Evolutionary conservation across 1,140 invertebrate species (phyloP).

Genomic region (Penaeus chinensis): DNA sequence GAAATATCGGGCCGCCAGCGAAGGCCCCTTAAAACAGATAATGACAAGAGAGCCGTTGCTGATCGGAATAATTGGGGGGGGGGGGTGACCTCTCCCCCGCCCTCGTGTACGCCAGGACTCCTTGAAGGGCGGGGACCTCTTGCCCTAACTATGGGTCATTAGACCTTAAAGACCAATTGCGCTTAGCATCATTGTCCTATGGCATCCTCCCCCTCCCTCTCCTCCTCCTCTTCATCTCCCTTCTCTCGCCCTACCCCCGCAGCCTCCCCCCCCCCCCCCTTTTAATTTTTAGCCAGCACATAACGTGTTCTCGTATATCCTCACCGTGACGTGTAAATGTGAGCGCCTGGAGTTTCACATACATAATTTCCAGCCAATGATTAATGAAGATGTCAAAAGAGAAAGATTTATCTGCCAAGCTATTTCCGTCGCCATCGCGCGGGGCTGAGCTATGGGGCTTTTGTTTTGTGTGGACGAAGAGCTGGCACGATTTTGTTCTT

Average conservation of each 20-base stretch:
- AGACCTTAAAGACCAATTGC: constrained; percentile 21
- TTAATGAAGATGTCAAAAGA: constrained; percentile 59
- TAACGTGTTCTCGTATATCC: constrained; percentile 59
- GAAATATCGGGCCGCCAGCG: constrained; percentile 41
- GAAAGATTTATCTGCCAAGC: constrained; percentile 50
- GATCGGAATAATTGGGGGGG: neutral
- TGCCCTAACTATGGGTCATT: constrained; percentile 4
- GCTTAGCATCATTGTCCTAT: constrained; percentile 26
- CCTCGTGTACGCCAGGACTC: neutral
- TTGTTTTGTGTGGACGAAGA: constrained; percentile 26
- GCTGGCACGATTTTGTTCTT: too few species aligned
- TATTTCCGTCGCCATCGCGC: constrained; percentile 56
- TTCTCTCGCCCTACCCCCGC: neutral
- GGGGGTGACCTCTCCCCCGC: constrained; percentile 3
- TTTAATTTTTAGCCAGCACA: constrained; percentile 27
- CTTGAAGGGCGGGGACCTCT: neutral
- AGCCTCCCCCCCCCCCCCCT: constrained; percentile 26
- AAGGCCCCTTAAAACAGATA: constrained; percentile 41
- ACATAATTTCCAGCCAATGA: constrained; percentile 60
- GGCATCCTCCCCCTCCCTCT: neutral
- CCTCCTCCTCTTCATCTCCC: neutral
- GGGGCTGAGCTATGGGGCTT: constrained; percentile 47
- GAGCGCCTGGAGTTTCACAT: constrained; percentile 57
- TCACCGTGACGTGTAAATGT: constrained; percentile 55
- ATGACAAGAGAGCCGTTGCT: constrained; percentile 32